These are phyloP conservation scores for Jacana jacana DNA, from an alignment of 2,113 vertebrate species.

Conservation along the genomic window DNA sequence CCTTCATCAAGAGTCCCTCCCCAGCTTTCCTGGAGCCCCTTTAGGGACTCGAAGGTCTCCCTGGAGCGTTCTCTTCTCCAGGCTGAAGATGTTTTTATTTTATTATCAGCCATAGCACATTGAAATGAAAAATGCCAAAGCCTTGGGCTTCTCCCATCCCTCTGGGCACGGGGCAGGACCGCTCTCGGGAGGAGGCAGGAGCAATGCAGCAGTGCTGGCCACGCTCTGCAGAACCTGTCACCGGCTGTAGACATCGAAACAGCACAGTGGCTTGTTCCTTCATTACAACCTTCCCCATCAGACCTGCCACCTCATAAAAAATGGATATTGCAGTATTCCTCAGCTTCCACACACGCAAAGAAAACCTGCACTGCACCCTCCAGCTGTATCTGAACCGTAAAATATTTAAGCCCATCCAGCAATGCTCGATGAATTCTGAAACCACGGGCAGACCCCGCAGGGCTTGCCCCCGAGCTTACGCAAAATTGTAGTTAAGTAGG, in stretches of 20 bases:
- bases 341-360: neutral
- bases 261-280: rapidly evolving
- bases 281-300: neutral
- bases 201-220: neutral
- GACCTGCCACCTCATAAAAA: neutral
- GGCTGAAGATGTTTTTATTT: neutral
- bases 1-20: neutral
- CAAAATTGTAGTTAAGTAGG: rapidly evolving
- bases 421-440: neutral
- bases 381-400: neutral
- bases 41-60: neutral
- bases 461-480: neutral
- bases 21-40: neutral
- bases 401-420: neutral
- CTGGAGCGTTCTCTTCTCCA: neutral
- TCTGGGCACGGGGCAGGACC: neutral
- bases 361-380: neutral
- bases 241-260: neutral
- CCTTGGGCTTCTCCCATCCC: neutral
- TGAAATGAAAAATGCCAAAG: neutral
- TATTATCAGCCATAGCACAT: rapidly evolving
- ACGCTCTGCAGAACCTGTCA: neutral
- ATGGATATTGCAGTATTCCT: neutral
- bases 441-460: rapidly evolving
- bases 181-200: neutral